Base-by-base conservation (phyloP, 2,113 vertebrate species). In the Aythya baeri region DNA sequence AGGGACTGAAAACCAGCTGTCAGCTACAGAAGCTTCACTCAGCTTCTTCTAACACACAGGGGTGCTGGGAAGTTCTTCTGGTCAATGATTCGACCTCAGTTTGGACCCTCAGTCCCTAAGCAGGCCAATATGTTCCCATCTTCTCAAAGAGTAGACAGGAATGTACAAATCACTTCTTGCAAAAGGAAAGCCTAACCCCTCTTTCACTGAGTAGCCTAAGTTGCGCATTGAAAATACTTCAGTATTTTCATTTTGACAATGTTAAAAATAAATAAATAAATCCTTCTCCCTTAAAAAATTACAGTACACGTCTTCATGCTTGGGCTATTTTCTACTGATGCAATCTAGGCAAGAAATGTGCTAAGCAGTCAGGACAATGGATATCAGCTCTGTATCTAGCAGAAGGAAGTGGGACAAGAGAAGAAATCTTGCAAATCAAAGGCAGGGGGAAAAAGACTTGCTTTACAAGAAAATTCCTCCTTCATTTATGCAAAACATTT, bases 261-360 rank as follows among this genome's bases (percentile, higher is more conserved):
- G 50, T 65, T 66, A 46, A 68, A 70, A 46, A 34, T 67, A 73
- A 23, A 46, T 63, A 70, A 46, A 34, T 61, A 73, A 23, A 17
- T n/a, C 59, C 89, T 46, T 72, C 57, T 77, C 38, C 55, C 0
- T 43, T 26, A 61, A 50, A 83, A 83, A 83, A 92, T 26, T 36
- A 52, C 43, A 81, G 66, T 27, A 55, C 9, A 59, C 1, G 22
- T 62, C 67, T 77, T 63, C 57, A 89, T 17, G 71, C 55, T 57
- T 46, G 62, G 50, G 52, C 57, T 91, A 55, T 67, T 93, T 78
- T 88, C 81, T 95, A 75, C 81, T 96, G 86, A 97, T 89, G 68
- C 89, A 85, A 90, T 55, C 58, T n/a, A 58, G 50, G 61, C 70
- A 90, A 94, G 88, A 78, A 52, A 76, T 46, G 74, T 82, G 70